Percentiles rank a stretch among this genome's conserved stretches.
phyloP scores from a whole-genome alignment of 92 coral and sea anemone genomes.

The Chrysogorgia sp. region DNA sequence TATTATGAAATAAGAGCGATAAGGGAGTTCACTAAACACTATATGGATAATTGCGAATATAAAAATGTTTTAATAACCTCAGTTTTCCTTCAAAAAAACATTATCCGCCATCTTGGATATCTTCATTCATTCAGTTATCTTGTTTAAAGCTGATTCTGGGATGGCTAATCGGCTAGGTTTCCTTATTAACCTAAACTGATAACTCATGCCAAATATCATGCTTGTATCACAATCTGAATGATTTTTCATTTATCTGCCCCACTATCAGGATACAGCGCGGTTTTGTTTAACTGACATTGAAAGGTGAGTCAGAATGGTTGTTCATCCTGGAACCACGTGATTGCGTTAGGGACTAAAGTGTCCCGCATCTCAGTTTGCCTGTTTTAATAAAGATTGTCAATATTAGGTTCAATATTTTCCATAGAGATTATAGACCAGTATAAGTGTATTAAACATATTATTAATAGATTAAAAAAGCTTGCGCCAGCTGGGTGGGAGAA shows the following conservation, averaged over 20 bases:
- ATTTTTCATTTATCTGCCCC: not conserved
- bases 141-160: not conserved
- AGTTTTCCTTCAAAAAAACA: not conserved
- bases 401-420: too few relatives aligned
- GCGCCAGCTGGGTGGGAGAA: too few relatives aligned
- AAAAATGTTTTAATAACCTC: not conserved
- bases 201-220: slow-evolving; percentile 2
- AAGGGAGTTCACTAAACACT: slow-evolving; percentile 15
- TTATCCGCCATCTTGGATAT: slow-evolving; percentile 1
- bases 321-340: too few relatives aligned
- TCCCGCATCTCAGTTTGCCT: too few relatives aligned
- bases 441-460: too few relatives aligned
- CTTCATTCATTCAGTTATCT: not conserved
- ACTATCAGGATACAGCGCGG: not conserved
- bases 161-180: not conserved
- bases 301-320: too few relatives aligned
- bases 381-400: too few relatives aligned
- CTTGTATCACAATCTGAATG: slow-evolving; percentile 10
- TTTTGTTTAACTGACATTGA: too few relatives aligned
- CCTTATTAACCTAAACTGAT: not conserved
- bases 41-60: not conserved
- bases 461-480: too few relatives aligned
- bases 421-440: too few relatives aligned
- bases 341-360: too few relatives aligned
- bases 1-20: slow-evolving; percentile 17